Evolutionary conservation across 2,888 invertebrate species (phyloP).

Genomic region (Dynastes maya): DNA sequence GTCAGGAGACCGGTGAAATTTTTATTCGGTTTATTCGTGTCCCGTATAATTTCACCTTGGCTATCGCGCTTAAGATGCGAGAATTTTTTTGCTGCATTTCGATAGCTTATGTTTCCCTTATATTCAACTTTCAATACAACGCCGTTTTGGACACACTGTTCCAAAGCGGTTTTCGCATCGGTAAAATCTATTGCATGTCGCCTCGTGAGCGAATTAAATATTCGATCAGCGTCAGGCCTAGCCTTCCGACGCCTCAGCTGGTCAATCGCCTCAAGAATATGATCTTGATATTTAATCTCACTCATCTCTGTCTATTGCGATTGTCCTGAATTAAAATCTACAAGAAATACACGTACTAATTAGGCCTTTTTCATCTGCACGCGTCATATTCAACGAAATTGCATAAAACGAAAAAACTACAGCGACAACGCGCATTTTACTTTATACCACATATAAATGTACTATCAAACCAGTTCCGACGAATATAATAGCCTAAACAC

Average conservation of each 20-base stretch:
- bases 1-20: constrained; percentile 74
- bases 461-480: constrained; percentile 44
- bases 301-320: constrained; percentile 54
- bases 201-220: constrained; percentile 86
- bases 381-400: neutral
- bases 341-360: constrained; percentile 20
- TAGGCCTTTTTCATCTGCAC: neutral
- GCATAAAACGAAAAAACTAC: constrained; percentile 35
- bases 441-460: constrained; percentile 16
- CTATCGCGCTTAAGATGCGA: constrained; percentile 71
- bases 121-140: constrained; percentile 88
- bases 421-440: constrained; percentile 45
- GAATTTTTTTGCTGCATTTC: constrained; percentile 82
- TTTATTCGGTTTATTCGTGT: constrained; percentile 59
- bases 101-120: constrained; percentile 89
- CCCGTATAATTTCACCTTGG: constrained; percentile 50
- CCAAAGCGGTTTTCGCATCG: constrained; percentile 82
- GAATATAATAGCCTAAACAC: constrained; percentile 40
- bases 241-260: constrained; percentile 88
- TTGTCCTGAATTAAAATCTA: constrained; percentile 14
- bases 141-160: constrained; percentile 82
- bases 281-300: constrained; percentile 80
- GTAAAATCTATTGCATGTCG: constrained; percentile 80
- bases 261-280: constrained; percentile 89
- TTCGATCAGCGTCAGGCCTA: constrained; percentile 86